Percentiles rank a stretch among this genome's conserved stretches.
Conservation (phyloP, 2,797 vertebrate genomes). For the Vireo griseus region DNA sequence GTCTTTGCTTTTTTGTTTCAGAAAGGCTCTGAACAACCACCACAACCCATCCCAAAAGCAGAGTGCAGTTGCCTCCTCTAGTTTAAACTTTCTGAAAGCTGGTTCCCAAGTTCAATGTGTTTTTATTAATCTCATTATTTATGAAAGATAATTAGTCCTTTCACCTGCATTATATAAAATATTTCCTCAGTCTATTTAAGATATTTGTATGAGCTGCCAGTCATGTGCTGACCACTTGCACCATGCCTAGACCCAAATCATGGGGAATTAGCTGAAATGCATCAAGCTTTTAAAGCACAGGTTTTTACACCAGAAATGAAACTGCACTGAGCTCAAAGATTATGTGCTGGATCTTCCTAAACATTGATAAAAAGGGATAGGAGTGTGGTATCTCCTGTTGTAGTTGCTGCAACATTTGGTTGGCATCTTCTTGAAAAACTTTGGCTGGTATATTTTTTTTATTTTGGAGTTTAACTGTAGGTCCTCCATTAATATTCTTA, state of each 20-base stretch:
- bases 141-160: neutral
- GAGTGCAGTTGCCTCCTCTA: neutral
- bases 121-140: neutral
- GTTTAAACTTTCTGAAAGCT: neutral
- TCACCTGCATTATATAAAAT: neutral
- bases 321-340: neutral
- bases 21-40: neutral
- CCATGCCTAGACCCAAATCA: neutral
- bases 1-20: neutral
- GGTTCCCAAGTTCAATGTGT: neutral
- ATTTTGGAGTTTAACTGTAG: neutral
- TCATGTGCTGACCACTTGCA: rapidly evolving
- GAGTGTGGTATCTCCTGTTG: neutral
- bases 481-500: neutral
- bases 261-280: neutral
- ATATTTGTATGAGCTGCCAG: neutral
- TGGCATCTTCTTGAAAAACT: neutral
- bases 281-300: neutral
- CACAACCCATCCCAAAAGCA: neutral
- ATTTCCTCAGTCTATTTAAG: neutral
- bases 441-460: neutral
- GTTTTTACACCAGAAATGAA: neutral
- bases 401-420: neutral
- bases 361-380: neutral
- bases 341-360: neutral